Evolutionary conservation across 2,797 vertebrate species (phyloP).

Genomic region (Diglossa cyanea): DNA sequence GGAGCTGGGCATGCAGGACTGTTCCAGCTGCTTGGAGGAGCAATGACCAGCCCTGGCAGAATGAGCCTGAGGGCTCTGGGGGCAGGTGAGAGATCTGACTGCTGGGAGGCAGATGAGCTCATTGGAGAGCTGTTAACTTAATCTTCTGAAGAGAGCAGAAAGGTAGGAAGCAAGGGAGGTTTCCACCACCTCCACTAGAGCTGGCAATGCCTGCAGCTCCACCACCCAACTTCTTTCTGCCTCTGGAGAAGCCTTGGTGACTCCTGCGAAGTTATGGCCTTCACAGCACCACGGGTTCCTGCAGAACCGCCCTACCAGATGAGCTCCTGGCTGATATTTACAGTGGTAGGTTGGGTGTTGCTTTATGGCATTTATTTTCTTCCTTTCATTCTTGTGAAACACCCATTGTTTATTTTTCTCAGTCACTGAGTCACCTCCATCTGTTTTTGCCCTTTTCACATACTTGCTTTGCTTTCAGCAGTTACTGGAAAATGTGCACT

Average conservation of each 20-base stretch:
- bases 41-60: neutral
- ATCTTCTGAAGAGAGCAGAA: fast-evolving
- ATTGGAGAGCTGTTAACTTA: neutral
- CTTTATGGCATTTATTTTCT: neutral
- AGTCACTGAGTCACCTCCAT: neutral
- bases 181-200: neutral
- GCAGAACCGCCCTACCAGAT: neutral
- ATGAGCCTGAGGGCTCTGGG: neutral
- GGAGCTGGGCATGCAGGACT: fast-evolving
- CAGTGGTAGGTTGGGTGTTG: neutral
- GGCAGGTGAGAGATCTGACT: neutral
- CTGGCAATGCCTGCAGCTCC: neutral
- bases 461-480: neutral
- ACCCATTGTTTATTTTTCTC: neutral
- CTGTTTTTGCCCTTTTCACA: neutral
- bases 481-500: neutral
- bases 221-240: neutral
- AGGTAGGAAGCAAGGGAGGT: neutral
- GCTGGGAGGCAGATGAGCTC: neutral
- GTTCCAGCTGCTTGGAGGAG: fast-evolving
- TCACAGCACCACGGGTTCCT: fast-evolving
- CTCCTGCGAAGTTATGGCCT: fast-evolving
- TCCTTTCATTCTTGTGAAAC: neutral
- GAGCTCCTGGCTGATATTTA: neutral
- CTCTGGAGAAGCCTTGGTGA: fast-evolving